Percentiles rank a stretch among this genome's conserved stretches.
phyloP scores from a whole-genome alignment of 1,140 invertebrate genomes.

The Aleiodes sp. region DNA sequence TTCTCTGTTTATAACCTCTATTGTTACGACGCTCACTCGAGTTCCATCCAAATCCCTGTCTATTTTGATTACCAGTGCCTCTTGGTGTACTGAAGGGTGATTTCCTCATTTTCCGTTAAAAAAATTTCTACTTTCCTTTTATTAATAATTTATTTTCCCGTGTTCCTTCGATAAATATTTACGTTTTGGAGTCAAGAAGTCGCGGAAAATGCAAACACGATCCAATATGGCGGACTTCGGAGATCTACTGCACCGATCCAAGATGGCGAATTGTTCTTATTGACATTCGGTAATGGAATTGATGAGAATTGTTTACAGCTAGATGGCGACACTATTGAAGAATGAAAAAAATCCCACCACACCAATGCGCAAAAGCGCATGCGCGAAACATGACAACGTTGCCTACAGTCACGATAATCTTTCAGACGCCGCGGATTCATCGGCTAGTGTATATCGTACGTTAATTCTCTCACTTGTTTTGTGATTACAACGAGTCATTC shows the following conservation, averaged over 20 bases:
- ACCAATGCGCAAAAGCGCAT: neutral
- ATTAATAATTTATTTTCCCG: neutral
- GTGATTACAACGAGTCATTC: neutral
- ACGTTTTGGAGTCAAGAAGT: neutral
- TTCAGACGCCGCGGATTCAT: constrained; percentile 21
- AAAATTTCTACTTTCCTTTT: neutral
- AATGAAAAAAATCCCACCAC: too few relatives aligned
- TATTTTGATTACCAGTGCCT: constrained; percentile 14
- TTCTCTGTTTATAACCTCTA: constrained; percentile 40
- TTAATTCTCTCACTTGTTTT: neutral
- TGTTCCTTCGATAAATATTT: neutral
- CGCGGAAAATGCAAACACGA: too few relatives aligned
- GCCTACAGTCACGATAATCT: neutral
- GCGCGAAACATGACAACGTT: neutral
- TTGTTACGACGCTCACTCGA: constrained; percentile 25
- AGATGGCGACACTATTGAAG: too few relatives aligned
- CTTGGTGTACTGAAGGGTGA: constrained; percentile 49
- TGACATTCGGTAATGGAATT: too few relatives aligned
- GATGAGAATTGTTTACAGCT: too few relatives aligned
- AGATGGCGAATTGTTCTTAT: too few relatives aligned
- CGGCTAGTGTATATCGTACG: constrained; percentile 1
- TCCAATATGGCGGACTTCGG: too few relatives aligned
- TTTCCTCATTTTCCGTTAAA: constrained; percentile 44
- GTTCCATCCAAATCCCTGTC: constrained; percentile 35
- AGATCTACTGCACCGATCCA: too few relatives aligned